A percentile compares a stretch with the other conserved stretches of the same genome.
Evolutionary conservation across 2,113 vertebrate genomes (phyloP).

Genomic region (Scomber japonicus): DNA sequence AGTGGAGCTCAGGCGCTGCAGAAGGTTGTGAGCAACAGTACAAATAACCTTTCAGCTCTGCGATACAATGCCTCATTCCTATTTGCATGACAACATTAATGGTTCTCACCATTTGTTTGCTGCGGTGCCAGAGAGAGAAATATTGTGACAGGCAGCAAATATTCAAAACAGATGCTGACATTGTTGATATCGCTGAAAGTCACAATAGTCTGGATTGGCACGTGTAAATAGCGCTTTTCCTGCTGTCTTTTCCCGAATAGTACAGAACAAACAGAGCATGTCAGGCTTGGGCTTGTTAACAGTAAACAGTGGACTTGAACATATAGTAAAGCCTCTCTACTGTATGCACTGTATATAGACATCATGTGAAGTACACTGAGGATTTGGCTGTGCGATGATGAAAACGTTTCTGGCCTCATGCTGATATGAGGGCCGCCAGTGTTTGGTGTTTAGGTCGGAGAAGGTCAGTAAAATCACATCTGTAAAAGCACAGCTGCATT

Average conservation of each 20-base stretch:
- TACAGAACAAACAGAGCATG: not conserved
- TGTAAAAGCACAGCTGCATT: conserved; percentile 81
- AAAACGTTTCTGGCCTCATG: not conserved
- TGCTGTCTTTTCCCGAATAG: not conserved
- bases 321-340: not conserved
- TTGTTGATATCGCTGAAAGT: conserved; percentile 6
- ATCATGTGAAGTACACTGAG: not conserved
- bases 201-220: not conserved
- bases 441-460: conserved; percentile 54
- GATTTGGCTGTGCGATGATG: not conserved
- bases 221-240: conserved; percentile 10
- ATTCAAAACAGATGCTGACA: conserved; percentile 37
- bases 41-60: not conserved
- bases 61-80: not conserved
- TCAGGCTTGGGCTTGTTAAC: not conserved
- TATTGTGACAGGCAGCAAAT: conserved; percentile 25
- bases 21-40: no score
- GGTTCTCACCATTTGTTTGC: conserved; percentile 15
- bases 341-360: not conserved
- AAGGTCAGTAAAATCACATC: conserved; percentile 73
- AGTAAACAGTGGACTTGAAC: not conserved
- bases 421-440: conserved; percentile 17
- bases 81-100: conserved; percentile 1
- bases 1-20: no score
- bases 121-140: conserved; percentile 15